Evolutionary conservation across 2,113 vertebrate species (phyloP).

Genomic region (Notarius quadriscutis): DNA sequence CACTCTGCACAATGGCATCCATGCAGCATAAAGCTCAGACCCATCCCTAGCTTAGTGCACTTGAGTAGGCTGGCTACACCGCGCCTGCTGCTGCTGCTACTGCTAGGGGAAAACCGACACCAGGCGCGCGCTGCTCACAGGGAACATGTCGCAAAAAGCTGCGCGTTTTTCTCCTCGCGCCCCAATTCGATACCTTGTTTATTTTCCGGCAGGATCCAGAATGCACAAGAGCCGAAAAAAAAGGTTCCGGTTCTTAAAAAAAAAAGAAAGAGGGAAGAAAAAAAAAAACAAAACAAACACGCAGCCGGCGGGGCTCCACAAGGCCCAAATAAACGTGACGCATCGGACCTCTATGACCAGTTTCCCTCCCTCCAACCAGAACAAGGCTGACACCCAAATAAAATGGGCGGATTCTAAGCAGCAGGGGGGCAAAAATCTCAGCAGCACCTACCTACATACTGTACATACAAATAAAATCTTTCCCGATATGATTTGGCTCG

Average conservation of each 20-base stretch:
- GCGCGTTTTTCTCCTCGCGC: not conserved
- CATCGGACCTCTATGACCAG: slow-evolving; percentile 52
- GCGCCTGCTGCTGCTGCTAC: not conserved
- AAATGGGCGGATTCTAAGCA: slow-evolving; percentile 49
- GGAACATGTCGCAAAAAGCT: not conserved
- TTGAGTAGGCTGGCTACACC: slow-evolving; percentile 11
- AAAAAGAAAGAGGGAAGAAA: not conserved
- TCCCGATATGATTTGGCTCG: not conserved
- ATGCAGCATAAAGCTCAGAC: not conserved
- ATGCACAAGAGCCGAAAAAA: not conserved
- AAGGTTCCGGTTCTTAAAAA: not conserved
- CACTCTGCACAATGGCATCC: slow-evolving; percentile 38
- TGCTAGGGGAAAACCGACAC: not conserved
- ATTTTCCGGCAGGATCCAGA: slow-evolving; percentile 22
- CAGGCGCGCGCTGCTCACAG: not conserved
- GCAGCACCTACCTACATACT: not conserved
- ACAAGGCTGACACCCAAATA: slow-evolving; percentile 47
- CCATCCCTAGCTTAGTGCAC: not conserved
- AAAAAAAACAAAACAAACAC: not conserved
- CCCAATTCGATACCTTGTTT: slow-evolving; percentile 10
- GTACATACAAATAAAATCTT: too few species aligned
- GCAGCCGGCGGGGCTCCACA: slow-evolving; percentile 35
- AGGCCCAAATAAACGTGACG: slow-evolving; percentile 57
- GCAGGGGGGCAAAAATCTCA: slow-evolving; percentile 5
- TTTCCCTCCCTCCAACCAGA: slow-evolving; percentile 35